Base-by-base conservation (phyloP, 2,797 vertebrate species). In the Lagorchestes hirsutus region DNA sequence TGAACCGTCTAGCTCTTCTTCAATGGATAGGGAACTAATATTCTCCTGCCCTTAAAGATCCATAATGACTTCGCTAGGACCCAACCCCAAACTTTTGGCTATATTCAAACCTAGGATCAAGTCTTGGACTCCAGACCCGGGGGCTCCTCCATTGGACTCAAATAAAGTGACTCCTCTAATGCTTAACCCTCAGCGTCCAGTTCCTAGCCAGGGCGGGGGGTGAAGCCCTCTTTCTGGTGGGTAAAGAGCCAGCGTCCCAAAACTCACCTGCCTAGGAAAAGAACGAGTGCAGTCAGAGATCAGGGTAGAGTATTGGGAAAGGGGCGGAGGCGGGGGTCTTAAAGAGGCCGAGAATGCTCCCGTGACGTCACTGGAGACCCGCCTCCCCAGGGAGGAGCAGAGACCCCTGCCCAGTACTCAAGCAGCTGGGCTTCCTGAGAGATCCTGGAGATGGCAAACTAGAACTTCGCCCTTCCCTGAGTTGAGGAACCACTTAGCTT, bases 361-460 rank as follows among this genome's bases (percentile, higher is more conserved):
- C 90, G 34, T 97, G 97, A 98, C 98, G 97, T 98, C 97, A 98
- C 94, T 34, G 91, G 94, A 57, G 90, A 55, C 54, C 96, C 98
- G 90, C 96, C 97, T 96, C 96, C 96, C 95, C 31, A 92, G 97
- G 98, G 98, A 98, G 98, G 97, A 96, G 97, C 98, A 96, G 96
- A 94, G 97, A 97, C 97, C 98, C 97, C 92, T 4, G 58, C 74
- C 54, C 62, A 0, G n/a, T 6, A 52, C 2, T 24, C 46, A 90
- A 28, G 29, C 59, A 67, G 92, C 74, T 46, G 28, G 50, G 3
- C 18, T 27, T 40, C 1, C 55, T 40, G 56, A 5, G 22, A 58
- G 46, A 52, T 28, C 27, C 50, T 11, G 56, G 56, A 58, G 82
- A 74, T 90, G 58, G 3, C 46, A 91, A 58, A 11, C 13, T 0